phyloP scores from a whole-genome alignment of 2,797 vertebrate genomes.

The Synaphobranchus kaupii region DNA sequence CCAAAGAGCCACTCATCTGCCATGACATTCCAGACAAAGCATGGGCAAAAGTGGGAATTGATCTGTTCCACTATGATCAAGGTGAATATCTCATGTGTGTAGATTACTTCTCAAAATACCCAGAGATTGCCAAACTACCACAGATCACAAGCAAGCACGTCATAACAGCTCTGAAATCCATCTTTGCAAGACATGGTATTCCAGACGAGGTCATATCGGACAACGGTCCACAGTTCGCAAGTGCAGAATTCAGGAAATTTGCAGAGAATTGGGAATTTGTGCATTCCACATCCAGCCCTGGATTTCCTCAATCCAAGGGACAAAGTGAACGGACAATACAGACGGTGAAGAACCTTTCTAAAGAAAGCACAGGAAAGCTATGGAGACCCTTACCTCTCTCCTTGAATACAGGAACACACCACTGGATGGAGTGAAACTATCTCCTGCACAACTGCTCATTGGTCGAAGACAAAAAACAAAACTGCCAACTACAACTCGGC shows the following conservation, averaged over 20 bases:
- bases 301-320: not conserved
- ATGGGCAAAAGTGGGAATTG: not conserved
- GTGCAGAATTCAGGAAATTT: not conserved
- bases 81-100: slow-evolving; percentile 9
- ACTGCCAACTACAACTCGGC: slow-evolving; percentile 12
- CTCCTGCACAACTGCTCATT: slow-evolving; percentile 27
- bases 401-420: slow-evolving; percentile 21
- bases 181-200: slow-evolving; percentile 26
- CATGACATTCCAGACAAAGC: not conserved
- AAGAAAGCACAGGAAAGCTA: slow-evolving; percentile 20
- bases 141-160: not conserved
- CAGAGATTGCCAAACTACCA: not conserved
- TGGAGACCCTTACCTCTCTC: slow-evolving; percentile 15
- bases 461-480: slow-evolving; percentile 24
- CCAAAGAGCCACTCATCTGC: not conserved
- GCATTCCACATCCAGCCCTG: not conserved
- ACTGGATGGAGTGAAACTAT: slow-evolving; percentile 17
- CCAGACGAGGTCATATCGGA: not conserved
- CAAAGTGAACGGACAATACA: not conserved
- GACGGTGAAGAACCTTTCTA: slow-evolving; percentile 12
- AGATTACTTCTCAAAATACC: not conserved
- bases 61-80: slow-evolving; percentile 3
- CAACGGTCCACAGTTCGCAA: not conserved
- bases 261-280: not conserved
- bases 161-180: slow-evolving; percentile 13